These are phyloP conservation scores for Triplophysa bombifrons DNA, from an alignment of 2,797 vertebrate species.

Conservation along the genomic window DNA sequence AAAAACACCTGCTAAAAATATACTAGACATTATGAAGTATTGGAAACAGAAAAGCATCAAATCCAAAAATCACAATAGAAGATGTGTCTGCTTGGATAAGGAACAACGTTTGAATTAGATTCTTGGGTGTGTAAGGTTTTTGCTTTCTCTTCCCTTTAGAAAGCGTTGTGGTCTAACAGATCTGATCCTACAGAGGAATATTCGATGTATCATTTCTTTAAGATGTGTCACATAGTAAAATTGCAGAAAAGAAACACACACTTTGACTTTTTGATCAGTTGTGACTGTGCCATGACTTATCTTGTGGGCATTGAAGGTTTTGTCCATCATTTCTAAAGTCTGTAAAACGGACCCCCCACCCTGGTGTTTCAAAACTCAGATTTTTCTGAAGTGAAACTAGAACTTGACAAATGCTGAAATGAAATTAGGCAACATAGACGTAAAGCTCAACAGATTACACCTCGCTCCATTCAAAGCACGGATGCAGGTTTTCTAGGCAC, in stretches of 20 bases:
- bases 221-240: too few relatives aligned
- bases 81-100: not conserved
- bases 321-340: slow-evolving; percentile 68
- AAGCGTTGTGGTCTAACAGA: slow-evolving; percentile 56
- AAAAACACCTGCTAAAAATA: not conserved
- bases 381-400: slow-evolving; percentile 84
- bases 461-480: slow-evolving; percentile 29
- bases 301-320: slow-evolving; percentile 53
- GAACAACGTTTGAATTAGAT: slow-evolving; percentile 12
- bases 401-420: slow-evolving; percentile 81
- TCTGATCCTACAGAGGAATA: slow-evolving; percentile 33
- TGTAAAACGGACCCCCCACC: slow-evolving; percentile 56
- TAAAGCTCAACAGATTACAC: slow-evolving; percentile 45
- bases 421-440: slow-evolving; percentile 69
- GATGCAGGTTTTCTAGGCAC: slow-evolving; percentile 16
- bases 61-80: not conserved
- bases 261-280: not conserved
- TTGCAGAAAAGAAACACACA: not conserved
- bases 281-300: not conserved
- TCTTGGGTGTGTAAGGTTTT: not conserved
- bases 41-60: not conserved
- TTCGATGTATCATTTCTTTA: not conserved
- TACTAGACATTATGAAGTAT: not conserved
- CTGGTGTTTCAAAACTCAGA: slow-evolving; percentile 74
- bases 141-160: slow-evolving; percentile 59